Percentiles rank a stretch among this genome's conserved stretches.
These are phyloP conservation scores for Callithrix jacchus DNA, from an alignment of 2,113 vertebrate species.

Conservation along the genomic window DNA sequence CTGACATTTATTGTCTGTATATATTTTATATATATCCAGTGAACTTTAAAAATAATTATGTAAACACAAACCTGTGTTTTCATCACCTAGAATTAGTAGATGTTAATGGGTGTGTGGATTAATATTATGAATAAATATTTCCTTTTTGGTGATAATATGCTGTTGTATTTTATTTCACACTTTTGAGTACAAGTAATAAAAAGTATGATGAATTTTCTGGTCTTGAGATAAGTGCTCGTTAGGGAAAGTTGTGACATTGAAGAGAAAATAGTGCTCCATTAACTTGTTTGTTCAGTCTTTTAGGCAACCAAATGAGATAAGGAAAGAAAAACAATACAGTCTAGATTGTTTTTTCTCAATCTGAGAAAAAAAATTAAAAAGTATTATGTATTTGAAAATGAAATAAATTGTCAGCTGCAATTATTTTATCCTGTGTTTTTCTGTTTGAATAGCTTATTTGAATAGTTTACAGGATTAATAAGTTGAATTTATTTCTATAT, in stretches of 20 bases:
- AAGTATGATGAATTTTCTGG: not conserved
- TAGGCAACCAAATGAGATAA: not conserved
- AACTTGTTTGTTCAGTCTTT: not conserved
- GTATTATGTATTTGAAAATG: not conserved
- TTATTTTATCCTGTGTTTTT: not conserved
- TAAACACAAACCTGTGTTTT: not conserved
- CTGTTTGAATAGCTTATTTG: not conserved
- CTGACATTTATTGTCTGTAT: slow-evolving; percentile 7
- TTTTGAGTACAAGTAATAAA: not conserved
- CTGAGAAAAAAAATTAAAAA: slow-evolving; percentile 3
- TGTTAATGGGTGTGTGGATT: not conserved
- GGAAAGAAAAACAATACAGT: not conserved
- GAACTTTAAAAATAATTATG: too few species aligned
- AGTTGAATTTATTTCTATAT: not conserved
- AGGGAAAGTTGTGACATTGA: not conserved
- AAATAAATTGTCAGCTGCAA: not conserved
- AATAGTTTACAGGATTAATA: not conserved
- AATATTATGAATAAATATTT: not conserved
- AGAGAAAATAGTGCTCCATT: not conserved
- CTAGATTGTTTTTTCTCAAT: not conserved
- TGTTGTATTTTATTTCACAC: not conserved
- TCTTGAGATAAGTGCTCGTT: slow-evolving; percentile 4
- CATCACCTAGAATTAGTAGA: not conserved
- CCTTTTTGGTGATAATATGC: not conserved
- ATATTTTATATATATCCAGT: not conserved